Percentiles rank a stretch among this genome's conserved stretches.
phyloP scores from a whole-genome alignment of 2,113 vertebrate species.

The Ariopsis seemanni region DNA sequence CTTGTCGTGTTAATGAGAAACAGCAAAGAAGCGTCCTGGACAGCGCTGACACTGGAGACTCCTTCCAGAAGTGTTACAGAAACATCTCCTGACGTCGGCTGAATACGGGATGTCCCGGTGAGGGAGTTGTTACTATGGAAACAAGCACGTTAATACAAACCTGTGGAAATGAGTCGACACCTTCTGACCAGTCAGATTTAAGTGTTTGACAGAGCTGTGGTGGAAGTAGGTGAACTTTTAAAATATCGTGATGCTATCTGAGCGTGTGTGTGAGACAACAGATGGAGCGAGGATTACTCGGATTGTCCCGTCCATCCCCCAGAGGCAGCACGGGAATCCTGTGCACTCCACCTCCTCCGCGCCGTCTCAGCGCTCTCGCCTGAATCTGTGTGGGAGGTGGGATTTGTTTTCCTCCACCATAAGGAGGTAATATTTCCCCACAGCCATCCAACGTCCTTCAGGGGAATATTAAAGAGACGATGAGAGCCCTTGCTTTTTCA shows the following conservation, averaged over 20 bases:
- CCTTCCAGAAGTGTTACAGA: no score
- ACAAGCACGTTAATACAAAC: no score
- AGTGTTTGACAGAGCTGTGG: neutral
- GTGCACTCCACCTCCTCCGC: neutral
- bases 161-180: no score
- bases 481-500: neutral
- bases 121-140: no score
- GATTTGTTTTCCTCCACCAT: neutral
- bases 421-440: neutral
- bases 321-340: conserved; percentile 47
- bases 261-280: conserved; percentile 54
- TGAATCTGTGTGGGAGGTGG: neutral
- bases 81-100: no score
- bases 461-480: neutral
- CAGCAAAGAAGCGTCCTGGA: no score
- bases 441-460: neutral
- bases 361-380: conserved; percentile 4
- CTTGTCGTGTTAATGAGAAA: no score
- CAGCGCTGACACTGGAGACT: no score
- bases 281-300: conserved; percentile 72
- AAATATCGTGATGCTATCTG: neutral
- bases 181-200: neutral
- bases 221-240: neutral
- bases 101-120: no score
- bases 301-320: conserved; percentile 49